Evolutionary conservation across 2,797 vertebrate species (phyloP), one percentile per base, ranked within the genome.

Genomic region (Danio jaintianensis): DNA sequence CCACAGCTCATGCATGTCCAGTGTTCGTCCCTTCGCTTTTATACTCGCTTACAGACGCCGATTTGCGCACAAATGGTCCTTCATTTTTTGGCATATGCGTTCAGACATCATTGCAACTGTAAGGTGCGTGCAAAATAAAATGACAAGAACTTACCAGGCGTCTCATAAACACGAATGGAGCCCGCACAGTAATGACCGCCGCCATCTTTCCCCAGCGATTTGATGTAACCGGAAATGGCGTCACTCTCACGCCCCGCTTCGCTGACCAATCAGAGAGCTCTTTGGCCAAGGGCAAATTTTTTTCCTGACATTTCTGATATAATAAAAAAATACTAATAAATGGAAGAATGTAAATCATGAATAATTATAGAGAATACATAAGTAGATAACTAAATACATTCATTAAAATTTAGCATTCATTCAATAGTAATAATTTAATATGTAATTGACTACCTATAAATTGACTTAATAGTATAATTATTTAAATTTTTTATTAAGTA

Each of bases 151-250:
- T 38, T 71, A 98, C 97, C 97, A 96, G 89, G 48, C 86, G 91
- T 67, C 93, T 89, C 16, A 93, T 87, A 4, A 85, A 77, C 36
- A 77, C 84, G 72, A 91, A 92, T 75, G 95, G 90, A 75, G 89
- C 85, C 78, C 96, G 93, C 68, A 94, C 59, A 4, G 87, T 88
- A 10, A 91, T 91, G 85, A 92, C 93, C 13, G 96, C 93, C 85
- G 97, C 96, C 97, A 98, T 98, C 86, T 96, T 96, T 71, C 10
- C 66, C 83, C 56, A 66, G 15, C 59, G 22, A 76, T 20, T 79
- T 74, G 75, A 36, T n/a, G 61, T 50, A 75, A 29, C 84, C 86
- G 89, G 89, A 85, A 88, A 56, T 63, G 47, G 59, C 85, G 82
- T 74, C 75, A 79, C 58, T 20, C 69, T 55, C 70, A 90, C 88